A percentile compares a stretch with the other conserved stretches of the same genome.
Conservation (phyloP, 2,113 vertebrate species). For the Macrotus californicus region DNA sequence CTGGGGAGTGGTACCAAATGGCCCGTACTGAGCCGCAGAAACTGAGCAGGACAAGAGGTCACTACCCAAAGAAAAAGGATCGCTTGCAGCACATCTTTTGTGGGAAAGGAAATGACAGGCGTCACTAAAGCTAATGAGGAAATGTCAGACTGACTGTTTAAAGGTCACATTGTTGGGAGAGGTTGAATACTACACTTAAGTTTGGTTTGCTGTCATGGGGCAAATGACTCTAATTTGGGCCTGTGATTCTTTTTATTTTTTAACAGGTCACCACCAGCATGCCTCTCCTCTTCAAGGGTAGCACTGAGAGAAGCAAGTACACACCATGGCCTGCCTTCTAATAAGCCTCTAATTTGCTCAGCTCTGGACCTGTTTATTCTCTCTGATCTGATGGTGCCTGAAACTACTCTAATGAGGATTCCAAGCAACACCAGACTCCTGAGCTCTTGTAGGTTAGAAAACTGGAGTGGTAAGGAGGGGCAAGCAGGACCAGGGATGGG, state of each 20-base stretch:
- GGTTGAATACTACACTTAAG: not conserved
- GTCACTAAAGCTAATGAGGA: not conserved
- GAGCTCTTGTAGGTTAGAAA: not conserved
- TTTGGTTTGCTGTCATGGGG: not conserved
- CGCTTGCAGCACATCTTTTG: not conserved
- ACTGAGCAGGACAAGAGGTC: not conserved
- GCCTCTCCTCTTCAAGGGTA: not conserved
- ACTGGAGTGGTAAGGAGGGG: accelerated
- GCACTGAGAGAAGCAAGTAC: not conserved
- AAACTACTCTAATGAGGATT: not conserved
- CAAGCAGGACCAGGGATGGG: not conserved
- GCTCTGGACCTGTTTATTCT: not conserved
- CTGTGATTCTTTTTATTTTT: not conserved
- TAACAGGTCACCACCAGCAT: not conserved
- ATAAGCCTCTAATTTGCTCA: not conserved
- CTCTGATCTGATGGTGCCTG: not conserved
- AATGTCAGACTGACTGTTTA: not conserved
- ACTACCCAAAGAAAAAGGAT: not conserved
- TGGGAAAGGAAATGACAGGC: not conserved
- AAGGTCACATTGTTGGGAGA: not conserved
- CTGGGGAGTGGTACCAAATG: not conserved
- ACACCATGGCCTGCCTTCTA: not conserved
- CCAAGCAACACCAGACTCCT: not conserved
- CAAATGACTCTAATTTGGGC: not conserved
- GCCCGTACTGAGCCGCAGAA: not conserved